A percentile compares a stretch with the other conserved stretches of the same genome.
Conservation (phyloP, 2,113 vertebrate genomes). For the Hippocampus zosterae region DNA sequence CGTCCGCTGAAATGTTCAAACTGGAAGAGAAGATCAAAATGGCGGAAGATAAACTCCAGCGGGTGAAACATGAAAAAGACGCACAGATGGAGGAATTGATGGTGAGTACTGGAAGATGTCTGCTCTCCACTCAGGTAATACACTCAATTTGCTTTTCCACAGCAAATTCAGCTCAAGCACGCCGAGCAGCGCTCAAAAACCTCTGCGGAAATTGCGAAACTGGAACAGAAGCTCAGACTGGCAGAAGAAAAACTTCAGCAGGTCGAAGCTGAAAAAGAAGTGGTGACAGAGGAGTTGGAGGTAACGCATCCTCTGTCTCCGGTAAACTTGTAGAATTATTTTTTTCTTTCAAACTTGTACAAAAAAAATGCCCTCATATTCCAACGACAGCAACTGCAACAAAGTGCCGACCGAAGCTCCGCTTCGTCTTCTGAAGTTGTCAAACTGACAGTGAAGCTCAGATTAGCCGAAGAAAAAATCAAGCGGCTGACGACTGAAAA, state of each 20-base stretch:
- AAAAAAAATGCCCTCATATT: constrained; percentile 1
- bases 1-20: not conserved
- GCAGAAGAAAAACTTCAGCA: constrained; percentile 71
- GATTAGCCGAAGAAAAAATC: constrained; percentile 65
- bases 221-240: constrained; percentile 76
- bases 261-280: constrained; percentile 53
- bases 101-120: not conserved
- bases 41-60: not conserved
- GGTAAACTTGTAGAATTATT: too few relatives aligned
- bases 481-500: constrained; percentile 73
- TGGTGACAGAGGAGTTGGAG: not conserved
- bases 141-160: not conserved
- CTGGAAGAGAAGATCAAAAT: not conserved
- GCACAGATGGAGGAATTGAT: not conserved
- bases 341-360: not conserved
- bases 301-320: not conserved
- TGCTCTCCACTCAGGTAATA: too few relatives aligned
- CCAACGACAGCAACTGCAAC: not conserved
- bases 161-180: constrained; percentile 68
- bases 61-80: not conserved
- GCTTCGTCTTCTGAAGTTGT: constrained; percentile 24
- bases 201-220: constrained; percentile 50
- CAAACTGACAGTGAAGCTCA: constrained; percentile 76
- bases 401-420: not conserved
- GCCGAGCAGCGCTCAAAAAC: not conserved